Evolutionary conservation across 2,113 vertebrate species (phyloP).

Genomic region (Aythya baeri): DNA sequence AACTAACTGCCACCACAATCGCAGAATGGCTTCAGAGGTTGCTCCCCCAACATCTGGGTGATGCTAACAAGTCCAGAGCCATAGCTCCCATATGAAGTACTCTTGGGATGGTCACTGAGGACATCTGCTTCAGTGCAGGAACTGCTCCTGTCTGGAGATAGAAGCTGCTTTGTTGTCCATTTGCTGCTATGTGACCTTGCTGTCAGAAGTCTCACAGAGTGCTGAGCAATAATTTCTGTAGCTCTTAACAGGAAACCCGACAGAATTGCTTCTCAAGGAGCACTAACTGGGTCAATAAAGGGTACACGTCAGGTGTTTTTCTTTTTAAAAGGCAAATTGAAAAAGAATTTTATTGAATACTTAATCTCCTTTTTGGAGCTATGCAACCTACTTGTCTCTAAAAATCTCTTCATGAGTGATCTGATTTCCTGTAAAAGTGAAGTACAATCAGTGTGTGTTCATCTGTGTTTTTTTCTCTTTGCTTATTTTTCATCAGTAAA

Average conservation of each 20-base stretch:
- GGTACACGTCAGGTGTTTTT: not conserved
- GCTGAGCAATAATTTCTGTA: not conserved
- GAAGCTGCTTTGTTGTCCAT: not conserved
- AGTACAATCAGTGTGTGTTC: not conserved
- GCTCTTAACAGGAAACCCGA: not conserved
- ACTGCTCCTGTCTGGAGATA: not conserved
- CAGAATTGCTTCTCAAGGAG: not conserved
- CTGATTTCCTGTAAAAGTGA: not conserved
- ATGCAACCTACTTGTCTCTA: not conserved
- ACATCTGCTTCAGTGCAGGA: fast-evolving
- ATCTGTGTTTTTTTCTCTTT: not conserved
- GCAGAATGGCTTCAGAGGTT: not conserved
- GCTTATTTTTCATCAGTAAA: not conserved
- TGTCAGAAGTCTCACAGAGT: not conserved
- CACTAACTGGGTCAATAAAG: not conserved
- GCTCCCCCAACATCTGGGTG: not conserved
- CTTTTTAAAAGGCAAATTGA: not conserved
- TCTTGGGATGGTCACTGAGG: not conserved
- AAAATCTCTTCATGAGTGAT: not conserved
- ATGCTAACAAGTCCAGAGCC: not conserved
- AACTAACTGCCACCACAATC: not conserved
- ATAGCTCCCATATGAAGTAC: not conserved
- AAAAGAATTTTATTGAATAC: not conserved
- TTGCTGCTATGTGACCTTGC: not conserved
- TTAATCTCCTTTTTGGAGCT: not conserved